Conservation (phyloP, 2,113 vertebrate species). For the Crotalus viridis region DNA sequence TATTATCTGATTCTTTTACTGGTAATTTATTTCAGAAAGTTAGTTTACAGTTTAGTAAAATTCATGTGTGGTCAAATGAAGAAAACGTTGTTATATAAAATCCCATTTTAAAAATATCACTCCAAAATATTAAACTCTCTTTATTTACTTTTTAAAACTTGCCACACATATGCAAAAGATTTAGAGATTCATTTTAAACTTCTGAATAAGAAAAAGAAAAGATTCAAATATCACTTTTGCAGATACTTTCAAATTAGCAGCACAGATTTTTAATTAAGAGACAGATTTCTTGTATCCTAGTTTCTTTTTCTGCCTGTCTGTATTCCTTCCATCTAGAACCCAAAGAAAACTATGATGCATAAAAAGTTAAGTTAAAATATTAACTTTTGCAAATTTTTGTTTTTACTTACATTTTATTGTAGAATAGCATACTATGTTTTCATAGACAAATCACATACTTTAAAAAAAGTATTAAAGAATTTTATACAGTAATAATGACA, state of each 20-base stretch:
- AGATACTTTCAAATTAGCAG: conserved; percentile 55
- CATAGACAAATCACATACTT: conserved; percentile 25
- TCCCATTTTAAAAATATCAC: conserved; percentile 49
- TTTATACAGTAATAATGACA: background rate
- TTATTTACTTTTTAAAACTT: conserved; percentile 55
- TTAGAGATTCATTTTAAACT: conserved; percentile 58
- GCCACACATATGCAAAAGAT: conserved; percentile 48
- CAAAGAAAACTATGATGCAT: conserved; percentile 54
- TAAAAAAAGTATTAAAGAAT: background rate
- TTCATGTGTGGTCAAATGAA: conserved; percentile 40
- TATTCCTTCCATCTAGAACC: conserved; percentile 49
- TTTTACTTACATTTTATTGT: conserved; percentile 45
- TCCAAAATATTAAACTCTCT: conserved; percentile 55
- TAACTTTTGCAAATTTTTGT: conserved; percentile 57
- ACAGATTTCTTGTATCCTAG: conserved; percentile 56
- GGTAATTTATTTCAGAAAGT: conserved; percentile 46
- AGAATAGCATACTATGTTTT: conserved; percentile 41
- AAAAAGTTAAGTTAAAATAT: conserved; percentile 53
- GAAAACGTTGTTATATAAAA: conserved; percentile 17
- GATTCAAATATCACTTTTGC: conserved; percentile 31
- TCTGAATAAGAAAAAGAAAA: conserved; percentile 61
- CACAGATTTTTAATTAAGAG: conserved; percentile 60
- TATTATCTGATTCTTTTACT: conserved; percentile 34
- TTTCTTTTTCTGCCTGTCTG: conserved; percentile 46
- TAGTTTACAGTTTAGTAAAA: conserved; percentile 31